Evolutionary conservation across 2,888 invertebrate species (phyloP).

Genomic region (Yponomeuta plumbellus): DNA sequence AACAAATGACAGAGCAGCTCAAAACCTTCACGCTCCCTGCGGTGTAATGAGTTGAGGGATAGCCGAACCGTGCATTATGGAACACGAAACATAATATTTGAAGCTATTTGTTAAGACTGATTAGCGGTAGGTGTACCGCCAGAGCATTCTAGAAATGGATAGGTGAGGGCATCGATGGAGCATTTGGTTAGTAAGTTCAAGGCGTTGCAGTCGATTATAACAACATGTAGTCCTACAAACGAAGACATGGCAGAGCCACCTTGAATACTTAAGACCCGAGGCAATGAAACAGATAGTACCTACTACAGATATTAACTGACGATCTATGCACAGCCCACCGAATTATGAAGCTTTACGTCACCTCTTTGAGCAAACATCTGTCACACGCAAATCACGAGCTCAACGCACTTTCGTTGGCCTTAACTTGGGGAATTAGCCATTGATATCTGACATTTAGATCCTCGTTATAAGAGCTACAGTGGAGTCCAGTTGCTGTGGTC

Average conservation of each 20-base stretch:
- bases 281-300: not conserved
- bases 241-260: not conserved
- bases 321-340: not conserved
- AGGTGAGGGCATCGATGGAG: no score
- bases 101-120: not conserved
- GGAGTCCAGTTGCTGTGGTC: not conserved
- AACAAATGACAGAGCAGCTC: slow-evolving; percentile 6
- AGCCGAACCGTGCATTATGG: slow-evolving; percentile 1
- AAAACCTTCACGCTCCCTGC: not conserved
- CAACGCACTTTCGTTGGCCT: not conserved
- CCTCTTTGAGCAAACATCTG: slow-evolving; percentile 4
- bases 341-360: slow-evolving; percentile 4
- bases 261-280: not conserved
- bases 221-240: not conserved
- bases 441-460: not conserved
- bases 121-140: not conserved
- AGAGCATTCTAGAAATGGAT: not conserved
- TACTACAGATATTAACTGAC: not conserved
- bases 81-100: slow-evolving; percentile 5
- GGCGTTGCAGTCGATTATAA: no score
- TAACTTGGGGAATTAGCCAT: not conserved
- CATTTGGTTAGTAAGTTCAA: no score
- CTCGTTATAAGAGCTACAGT: not conserved
- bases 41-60: not conserved
- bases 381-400: slow-evolving; percentile 4